phyloP scores from a whole-genome alignment of 2,797 vertebrate genomes.

The Lacerta viridis region DNA sequence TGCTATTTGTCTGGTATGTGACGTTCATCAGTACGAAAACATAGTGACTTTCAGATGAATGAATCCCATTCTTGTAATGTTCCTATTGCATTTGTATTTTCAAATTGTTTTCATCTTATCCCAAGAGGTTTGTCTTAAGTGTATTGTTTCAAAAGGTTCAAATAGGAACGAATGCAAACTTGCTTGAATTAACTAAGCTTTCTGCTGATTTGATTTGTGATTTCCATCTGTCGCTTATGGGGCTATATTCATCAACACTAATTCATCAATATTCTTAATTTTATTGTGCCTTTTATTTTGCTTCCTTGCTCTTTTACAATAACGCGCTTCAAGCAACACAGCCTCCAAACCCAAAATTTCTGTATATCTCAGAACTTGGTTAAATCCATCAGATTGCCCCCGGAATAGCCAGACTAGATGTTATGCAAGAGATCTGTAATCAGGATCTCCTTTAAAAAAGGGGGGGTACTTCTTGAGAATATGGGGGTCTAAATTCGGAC shows the following conservation, averaged over 20 bases:
- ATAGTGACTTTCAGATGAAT: not conserved
- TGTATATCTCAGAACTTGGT: not conserved
- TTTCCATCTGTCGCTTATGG: not conserved
- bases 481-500: not conserved
- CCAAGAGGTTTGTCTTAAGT: not conserved
- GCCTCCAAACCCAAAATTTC: not conserved
- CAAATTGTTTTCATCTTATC: not conserved
- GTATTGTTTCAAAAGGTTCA: not conserved
- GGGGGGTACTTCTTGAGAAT: too few species aligned
- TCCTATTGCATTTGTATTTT: not conserved
- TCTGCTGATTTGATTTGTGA: not conserved
- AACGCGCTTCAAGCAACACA: not conserved
- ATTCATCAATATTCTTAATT: not conserved
- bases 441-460: not conserved
- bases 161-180: not conserved
- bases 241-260: not conserved
- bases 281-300: not conserved
- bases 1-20: not conserved
- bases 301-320: not conserved
- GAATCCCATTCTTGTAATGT: not conserved
- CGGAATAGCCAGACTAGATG: not conserved
- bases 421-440: not conserved
- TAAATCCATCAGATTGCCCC: not conserved
- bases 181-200: not conserved
- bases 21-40: not conserved